A percentile compares a stretch with the other conserved stretches of the same genome.
These are phyloP conservation scores for Apotomis capreana DNA, from an alignment of 2,888 invertebrate genomes.

Conservation along the genomic window DNA sequence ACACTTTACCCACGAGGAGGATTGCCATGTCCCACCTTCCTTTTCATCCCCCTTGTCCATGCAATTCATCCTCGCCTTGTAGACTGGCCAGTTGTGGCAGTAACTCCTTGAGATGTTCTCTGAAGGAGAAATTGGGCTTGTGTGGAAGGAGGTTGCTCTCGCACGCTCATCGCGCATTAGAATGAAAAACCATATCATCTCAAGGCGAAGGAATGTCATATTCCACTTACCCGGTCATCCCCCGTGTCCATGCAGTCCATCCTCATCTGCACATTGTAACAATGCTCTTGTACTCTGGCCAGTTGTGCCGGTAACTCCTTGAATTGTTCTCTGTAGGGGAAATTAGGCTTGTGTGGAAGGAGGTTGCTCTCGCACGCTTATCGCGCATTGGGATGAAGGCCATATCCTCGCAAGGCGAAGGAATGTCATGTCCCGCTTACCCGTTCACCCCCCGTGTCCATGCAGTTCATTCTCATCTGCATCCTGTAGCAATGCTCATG, in stretches of 20 bases:
- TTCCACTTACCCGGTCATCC: too few species aligned
- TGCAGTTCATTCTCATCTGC: slow-evolving; percentile 60
- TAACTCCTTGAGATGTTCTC: slow-evolving; percentile 79
- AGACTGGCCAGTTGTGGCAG: slow-evolving; percentile 80
- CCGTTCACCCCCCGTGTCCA: too few species aligned
- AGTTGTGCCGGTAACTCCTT: slow-evolving; percentile 80
- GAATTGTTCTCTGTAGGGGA: slow-evolving; percentile 81
- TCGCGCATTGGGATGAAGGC: too few species aligned
- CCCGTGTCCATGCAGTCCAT: too few species aligned
- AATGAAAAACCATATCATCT: too few species aligned
- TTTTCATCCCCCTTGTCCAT: slow-evolving; percentile 83
- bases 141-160: slow-evolving; percentile 80
- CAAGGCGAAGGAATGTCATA: too few species aligned
- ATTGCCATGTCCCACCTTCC: slow-evolving; percentile 60
- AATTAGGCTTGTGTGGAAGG: slow-evolving; percentile 82
- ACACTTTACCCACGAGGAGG: too few species aligned
- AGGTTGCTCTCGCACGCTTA: slow-evolving; percentile 77
- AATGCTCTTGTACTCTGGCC: slow-evolving; percentile 78
- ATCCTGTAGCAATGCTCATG: slow-evolving; percentile 80
- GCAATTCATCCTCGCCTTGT: slow-evolving; percentile 86
- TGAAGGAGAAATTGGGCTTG: slow-evolving; percentile 82
- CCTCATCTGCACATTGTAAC: slow-evolving; percentile 77
- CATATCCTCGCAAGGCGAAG: too few species aligned
- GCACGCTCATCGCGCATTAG: slow-evolving; percentile 60
- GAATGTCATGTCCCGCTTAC: too few species aligned